Evolutionary conservation across 2,888 invertebrate species (phyloP).

Genomic region (Ferdinandea cuprea): DNA sequence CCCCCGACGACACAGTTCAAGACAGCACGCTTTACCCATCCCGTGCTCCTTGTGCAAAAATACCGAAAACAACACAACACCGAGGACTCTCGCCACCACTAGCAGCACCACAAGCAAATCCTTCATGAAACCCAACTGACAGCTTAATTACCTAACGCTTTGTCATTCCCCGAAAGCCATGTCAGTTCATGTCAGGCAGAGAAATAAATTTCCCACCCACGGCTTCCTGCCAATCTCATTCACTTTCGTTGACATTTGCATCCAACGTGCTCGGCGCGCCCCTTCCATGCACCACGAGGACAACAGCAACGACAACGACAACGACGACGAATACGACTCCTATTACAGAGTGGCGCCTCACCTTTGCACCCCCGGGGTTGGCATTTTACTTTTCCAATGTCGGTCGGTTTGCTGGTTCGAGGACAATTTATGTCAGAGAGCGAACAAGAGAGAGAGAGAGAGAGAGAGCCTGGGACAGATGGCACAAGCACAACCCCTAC

Average conservation of each 20-base stretch:
- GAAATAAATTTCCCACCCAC: conserved; percentile 72
- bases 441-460: too few relatives aligned
- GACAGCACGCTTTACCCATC: conserved; percentile 3
- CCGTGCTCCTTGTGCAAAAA: background rate
- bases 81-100: conserved; percentile 36
- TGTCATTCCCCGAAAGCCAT: conserved; percentile 72
- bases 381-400: conserved; percentile 72
- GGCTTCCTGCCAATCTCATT: conserved; percentile 71
- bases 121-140: conserved; percentile 72
- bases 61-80: conserved; percentile 30
- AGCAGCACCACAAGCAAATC: conserved; percentile 61
- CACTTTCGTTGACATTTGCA: conserved; percentile 75
- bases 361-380: conserved; percentile 48
- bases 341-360: conserved; percentile 60
- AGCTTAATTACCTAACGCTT: conserved; percentile 75
- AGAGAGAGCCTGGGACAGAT: conserved; percentile 61
- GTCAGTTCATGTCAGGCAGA: conserved; percentile 57
- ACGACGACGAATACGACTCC: background rate
- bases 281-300: conserved; percentile 32
- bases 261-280: conserved; percentile 45
- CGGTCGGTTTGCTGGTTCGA: conserved; percentile 47
- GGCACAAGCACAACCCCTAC: conserved; percentile 71
- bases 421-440: conserved; percentile 68
- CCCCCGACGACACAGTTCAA: background rate
- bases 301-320: too few relatives aligned